phyloP scores from a whole-genome alignment of 2,888 invertebrate species.

The Lepidochitona cinerea region DNA sequence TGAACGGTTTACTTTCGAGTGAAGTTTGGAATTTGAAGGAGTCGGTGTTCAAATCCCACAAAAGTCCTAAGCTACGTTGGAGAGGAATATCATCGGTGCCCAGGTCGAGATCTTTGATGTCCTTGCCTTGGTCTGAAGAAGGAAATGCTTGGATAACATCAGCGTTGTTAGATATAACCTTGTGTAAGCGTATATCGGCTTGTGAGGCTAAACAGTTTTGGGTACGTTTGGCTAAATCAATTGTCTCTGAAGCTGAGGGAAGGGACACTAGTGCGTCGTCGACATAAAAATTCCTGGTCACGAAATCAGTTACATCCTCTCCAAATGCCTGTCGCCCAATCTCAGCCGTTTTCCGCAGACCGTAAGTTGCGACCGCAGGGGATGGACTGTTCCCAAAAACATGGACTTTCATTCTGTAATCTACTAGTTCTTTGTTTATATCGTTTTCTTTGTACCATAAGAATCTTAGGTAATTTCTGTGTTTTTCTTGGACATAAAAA shows the following conservation, averaged over 20 bases:
- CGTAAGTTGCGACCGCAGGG: conserved; percentile 18
- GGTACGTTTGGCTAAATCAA: conserved; percentile 12
- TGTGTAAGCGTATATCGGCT: conserved; percentile 16
- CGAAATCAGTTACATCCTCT: conserved; percentile 14
- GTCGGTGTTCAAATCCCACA: conserved; percentile 21
- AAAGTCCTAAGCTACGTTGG: conserved; percentile 8
- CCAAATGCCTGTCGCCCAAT: no score
- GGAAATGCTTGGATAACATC: conserved; percentile 19
- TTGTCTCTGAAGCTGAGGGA: neutral
- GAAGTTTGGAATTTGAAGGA: conserved; percentile 20
- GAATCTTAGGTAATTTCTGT: conserved; percentile 20
- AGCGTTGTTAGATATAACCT: conserved; percentile 14
- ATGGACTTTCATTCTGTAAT: conserved; percentile 16
- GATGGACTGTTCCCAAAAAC: conserved; percentile 23
- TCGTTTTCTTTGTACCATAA: conserved; percentile 21
- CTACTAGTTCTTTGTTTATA: conserved; percentile 11
- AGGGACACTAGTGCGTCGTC: conserved; percentile 18
- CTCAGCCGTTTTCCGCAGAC: conserved; percentile 9
- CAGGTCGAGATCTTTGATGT: neutral
- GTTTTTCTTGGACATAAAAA: conserved; percentile 16
- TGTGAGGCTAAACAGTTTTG: neutral
- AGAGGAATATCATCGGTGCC: neutral
- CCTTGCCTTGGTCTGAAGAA: neutral
- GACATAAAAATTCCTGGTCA: conserved; percentile 17
- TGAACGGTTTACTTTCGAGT: conserved; percentile 21